Evolutionary conservation across 2,797 vertebrate genomes (phyloP), one percentile per base, ranked within the genome.

Genomic region (Poeciliopsis presidionis): DNA sequence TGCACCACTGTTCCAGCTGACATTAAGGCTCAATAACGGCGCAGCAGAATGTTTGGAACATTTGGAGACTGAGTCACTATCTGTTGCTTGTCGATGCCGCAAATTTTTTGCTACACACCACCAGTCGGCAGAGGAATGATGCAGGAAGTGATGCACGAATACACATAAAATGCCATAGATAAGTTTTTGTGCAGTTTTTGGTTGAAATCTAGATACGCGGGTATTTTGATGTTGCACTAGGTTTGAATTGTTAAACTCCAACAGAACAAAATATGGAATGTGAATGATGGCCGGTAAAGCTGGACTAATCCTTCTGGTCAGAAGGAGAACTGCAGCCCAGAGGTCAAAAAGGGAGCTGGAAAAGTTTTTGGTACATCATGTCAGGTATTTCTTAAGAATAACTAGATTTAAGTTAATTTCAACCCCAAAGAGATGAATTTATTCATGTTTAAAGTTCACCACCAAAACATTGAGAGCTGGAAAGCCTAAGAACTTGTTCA

Each of bases 1-100:
- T 69, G 53, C 59, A 22, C 69, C 51, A n/a, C 39, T 63, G 80
- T 74, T 81, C 46, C 53, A 76, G 63, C 63, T 22, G 7, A 63
- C 77, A 74, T 73, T 84, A 72, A 33, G 73, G 72, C 36, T 76
- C 69, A 30, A 78, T 73, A 70, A 28, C 8, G 12, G 67, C 8
- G 7, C 51, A 46, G 67, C 67, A 46, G 67, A 28, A 46, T 28
- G 67, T 70, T 46, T 46, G 43, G 43, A 46, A 28, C 43, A 28
- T 46, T 18, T 20, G 30, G 9, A 28, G 41, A 25, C 49, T 43
- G 36, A 18, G 53, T 75, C 74, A 80, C 36, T 22, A 3, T 4
- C 49, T 30, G 12, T 36, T 41, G 9, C 18, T 73, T 72, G 59
- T 39, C 20, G 20, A 3, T 69, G 39, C 41, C 14, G 67, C 43